Evolutionary conservation across 2,113 vertebrate species (phyloP).

Genomic region (Hemibagrus wyckioides): DNA sequence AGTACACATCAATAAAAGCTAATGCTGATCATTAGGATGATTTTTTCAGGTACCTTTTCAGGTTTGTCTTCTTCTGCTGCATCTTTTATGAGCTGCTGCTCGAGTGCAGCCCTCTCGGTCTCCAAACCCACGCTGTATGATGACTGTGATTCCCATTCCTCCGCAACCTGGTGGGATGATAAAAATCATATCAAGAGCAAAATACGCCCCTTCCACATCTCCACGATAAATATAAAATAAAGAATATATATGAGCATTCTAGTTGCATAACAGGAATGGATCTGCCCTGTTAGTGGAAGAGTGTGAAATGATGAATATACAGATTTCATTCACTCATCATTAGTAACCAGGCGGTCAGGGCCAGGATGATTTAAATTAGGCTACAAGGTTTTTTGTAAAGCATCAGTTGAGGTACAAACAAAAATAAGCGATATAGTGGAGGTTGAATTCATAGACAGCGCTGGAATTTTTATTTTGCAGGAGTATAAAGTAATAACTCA

Average conservation of each 20-base stretch:
- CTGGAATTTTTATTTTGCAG: no score
- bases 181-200: neutral
- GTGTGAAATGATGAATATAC: neutral
- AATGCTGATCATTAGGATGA: neutral
- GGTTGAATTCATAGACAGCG: no score
- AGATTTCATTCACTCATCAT: neutral
- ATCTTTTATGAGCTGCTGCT: conserved; percentile 68
- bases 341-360: neutral
- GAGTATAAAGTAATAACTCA: no score
- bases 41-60: conserved; percentile 60
- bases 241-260: neutral
- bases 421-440: no score
- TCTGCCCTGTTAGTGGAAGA: neutral
- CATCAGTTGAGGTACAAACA: no score
- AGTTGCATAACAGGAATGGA: neutral
- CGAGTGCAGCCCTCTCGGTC: conserved; percentile 59
- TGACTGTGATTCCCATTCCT: conserved; percentile 65
- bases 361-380: neutral
- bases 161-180: conserved; percentile 70
- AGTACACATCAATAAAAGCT: neutral
- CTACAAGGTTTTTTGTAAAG: no score
- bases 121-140: conserved; percentile 69
- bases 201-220: neutral
- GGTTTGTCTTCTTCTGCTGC: conserved; percentile 64
- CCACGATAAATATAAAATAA: neutral